These are phyloP conservation scores for Romanogobio albipinnatus DNA, from an alignment of 2,113 vertebrate genomes.

Conservation along the genomic window DNA sequence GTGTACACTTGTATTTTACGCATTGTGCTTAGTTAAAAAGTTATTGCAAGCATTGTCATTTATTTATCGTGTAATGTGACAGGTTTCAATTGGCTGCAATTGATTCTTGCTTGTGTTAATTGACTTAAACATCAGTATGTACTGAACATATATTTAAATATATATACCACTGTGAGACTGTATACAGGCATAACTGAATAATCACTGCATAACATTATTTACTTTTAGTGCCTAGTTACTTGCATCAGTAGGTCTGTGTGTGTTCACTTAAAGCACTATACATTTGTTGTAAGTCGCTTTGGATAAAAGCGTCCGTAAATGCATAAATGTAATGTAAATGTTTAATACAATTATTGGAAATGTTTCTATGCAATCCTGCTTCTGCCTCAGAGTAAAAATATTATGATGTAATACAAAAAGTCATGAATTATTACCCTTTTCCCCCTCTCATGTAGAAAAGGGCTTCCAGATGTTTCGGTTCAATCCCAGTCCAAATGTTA, in stretches of 20 bases:
- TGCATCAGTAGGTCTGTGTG: neutral
- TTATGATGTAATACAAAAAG: neutral
- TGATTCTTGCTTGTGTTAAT: slow-evolving; percentile 8
- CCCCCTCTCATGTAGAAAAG: neutral
- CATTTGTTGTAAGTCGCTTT: no score
- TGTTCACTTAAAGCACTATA: neutral
- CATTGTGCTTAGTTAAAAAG: neutral
- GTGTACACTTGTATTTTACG: neutral
- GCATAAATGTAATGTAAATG: no score
- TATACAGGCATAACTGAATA: neutral
- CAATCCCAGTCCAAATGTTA: neutral
- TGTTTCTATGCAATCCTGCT: neutral
- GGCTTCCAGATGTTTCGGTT: neutral
- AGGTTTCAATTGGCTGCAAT: neutral
- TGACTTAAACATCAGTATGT: neutral
- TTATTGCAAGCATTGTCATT: neutral
- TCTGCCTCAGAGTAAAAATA: neutral
- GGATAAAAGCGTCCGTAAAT: no score
- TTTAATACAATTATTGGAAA: neutral
- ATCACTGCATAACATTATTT: neutral
- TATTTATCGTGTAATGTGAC: neutral
- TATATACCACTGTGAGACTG: neutral
- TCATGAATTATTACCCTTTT: no score
- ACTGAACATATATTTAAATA: neutral
- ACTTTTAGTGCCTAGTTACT: neutral